These are phyloP conservation scores for Thaumetopoea pityocampa DNA, from an alignment of 1,140 invertebrate genomes.

Conservation along the genomic window DNA sequence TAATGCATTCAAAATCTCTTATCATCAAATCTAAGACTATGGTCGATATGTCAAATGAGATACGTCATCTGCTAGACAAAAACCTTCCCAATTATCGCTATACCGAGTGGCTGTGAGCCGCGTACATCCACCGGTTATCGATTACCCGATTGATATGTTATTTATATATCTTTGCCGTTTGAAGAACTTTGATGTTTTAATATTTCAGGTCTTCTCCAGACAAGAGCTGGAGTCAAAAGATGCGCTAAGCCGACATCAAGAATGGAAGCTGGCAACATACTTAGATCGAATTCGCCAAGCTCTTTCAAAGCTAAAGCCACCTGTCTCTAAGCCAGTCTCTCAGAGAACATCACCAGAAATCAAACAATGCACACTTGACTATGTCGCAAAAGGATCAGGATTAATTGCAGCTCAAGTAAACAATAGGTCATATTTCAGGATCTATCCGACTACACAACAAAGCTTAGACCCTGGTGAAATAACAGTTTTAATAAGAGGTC, in stretches of 20 bases:
- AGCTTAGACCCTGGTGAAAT: slow-evolving; percentile 68
- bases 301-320: slow-evolving; percentile 60
- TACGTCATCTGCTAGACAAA: no score
- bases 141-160: background rate
- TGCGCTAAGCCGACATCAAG: slow-evolving; percentile 66
- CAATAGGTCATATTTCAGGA: slow-evolving; percentile 69
- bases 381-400: slow-evolving; percentile 77
- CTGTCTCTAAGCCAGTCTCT: slow-evolving; percentile 49
- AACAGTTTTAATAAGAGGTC: slow-evolving; percentile 67
- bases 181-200: no score
- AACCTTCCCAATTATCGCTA: no score
- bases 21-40: no score
- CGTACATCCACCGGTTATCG: no score
- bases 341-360: slow-evolving; percentile 44
- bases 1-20: no score
- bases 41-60: no score
- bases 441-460: slow-evolving; percentile 73
- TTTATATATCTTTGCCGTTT: no score
- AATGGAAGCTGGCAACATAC: slow-evolving; percentile 74
- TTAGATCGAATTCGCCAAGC: slow-evolving; percentile 64
- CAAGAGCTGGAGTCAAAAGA: slow-evolving; percentile 69
- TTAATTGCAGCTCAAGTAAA: slow-evolving; percentile 73
- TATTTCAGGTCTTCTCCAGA: slow-evolving; percentile 76
- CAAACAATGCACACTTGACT: slow-evolving; percentile 67
- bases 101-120: no score